Conservation (phyloP, 53 echinoderm and acorn worm genomes). For the Astropecten irregularis region DNA sequence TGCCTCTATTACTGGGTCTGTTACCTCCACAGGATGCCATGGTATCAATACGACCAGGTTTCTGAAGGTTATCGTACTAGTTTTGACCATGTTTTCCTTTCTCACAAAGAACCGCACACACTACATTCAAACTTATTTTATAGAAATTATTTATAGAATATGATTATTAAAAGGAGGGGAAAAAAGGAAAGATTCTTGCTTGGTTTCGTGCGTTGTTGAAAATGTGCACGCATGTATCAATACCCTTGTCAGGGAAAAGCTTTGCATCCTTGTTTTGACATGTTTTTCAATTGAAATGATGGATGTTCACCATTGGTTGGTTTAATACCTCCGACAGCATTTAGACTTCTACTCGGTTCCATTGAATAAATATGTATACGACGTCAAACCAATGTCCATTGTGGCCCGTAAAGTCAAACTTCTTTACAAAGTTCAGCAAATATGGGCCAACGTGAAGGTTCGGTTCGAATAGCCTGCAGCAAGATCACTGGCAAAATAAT, state of each 20-base stretch:
- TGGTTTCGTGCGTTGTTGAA: no score
- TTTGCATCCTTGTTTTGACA: background rate
- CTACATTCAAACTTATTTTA: no score
- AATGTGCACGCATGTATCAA: no score
- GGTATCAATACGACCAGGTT: no score
- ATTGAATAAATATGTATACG: no score
- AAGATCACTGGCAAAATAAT: background rate
- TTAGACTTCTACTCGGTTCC: background rate
- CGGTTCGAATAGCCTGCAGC: background rate
- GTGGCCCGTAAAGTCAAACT: no score
- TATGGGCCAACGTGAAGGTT: constrained; percentile 2
- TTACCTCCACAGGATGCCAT: background rate
- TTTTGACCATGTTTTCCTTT: no score
- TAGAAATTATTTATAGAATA: no score
- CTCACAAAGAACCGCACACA: no score
- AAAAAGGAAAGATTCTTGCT: no score
- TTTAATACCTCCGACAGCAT: background rate
- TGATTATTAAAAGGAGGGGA: no score
- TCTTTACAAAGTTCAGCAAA: background rate
- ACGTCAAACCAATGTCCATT: background rate
- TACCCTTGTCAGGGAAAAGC: no score
- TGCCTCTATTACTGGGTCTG: constrained; percentile 3
- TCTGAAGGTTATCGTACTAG: background rate
- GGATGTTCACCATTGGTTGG: background rate
- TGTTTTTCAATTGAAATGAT: background rate